These are phyloP conservation scores for Limnothrissa miodon DNA, from an alignment of 2,113 vertebrate genomes.

Conservation along the genomic window DNA sequence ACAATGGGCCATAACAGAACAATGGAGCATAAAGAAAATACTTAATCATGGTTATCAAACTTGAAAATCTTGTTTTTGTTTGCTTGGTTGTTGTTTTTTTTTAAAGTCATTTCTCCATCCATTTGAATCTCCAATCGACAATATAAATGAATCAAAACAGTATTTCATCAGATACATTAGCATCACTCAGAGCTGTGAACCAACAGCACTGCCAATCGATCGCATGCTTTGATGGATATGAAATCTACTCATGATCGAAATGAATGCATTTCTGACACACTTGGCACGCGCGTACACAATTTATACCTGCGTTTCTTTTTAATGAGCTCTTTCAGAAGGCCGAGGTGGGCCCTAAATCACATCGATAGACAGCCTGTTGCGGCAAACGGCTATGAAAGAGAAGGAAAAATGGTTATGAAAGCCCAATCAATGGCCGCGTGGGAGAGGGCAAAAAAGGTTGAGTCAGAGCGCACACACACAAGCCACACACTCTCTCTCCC, in stretches of 20 bases:
- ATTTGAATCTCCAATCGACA: background rate
- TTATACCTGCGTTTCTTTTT: conserved; percentile 33
- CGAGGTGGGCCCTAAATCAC: conserved; percentile 53
- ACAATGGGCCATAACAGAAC: background rate
- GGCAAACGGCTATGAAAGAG: conserved; percentile 59
- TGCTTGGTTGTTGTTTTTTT: background rate
- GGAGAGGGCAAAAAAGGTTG: conserved; percentile 59
- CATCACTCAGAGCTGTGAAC: conserved; percentile 1
- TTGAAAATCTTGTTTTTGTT: background rate
- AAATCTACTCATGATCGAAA: conserved; percentile 28
- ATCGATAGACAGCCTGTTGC: conserved; percentile 46
- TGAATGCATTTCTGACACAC: conserved; percentile 19
- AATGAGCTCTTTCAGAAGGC: conserved; percentile 44
- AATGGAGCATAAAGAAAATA: background rate
- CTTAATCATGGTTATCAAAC: background rate
- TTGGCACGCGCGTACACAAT: conserved; percentile 24
- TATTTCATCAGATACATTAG: background rate
- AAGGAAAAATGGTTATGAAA: conserved; percentile 69
- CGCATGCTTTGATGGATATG: conserved; percentile 19
- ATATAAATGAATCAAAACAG: conserved; percentile 4
- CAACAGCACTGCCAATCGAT: background rate
- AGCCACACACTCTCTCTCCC: background rate
- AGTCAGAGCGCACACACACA: conserved; percentile 54
- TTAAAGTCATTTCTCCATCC: background rate
- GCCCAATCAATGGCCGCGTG: conserved; percentile 62